phyloP scores from a whole-genome alignment of 1,140 invertebrate species.

The Formica exsecta region DNA sequence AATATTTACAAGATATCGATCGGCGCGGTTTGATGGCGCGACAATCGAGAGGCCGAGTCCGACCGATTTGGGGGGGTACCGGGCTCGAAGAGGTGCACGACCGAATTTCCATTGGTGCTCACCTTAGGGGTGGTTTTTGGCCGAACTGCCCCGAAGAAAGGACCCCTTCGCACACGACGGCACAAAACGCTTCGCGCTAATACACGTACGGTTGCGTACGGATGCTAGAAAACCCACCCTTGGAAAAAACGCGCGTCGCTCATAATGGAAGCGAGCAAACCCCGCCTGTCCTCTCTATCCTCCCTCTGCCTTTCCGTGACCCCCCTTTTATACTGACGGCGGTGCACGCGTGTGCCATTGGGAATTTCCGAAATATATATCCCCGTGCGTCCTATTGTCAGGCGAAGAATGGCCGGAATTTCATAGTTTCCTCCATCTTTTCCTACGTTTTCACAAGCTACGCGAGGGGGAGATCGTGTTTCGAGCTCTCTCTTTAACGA shows the following conservation, averaged over 20 bases:
- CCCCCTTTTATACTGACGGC: constrained; percentile 31
- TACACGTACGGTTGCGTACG: constrained; percentile 72
- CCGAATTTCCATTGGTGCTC: constrained; percentile 81
- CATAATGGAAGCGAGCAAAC: constrained; percentile 82
- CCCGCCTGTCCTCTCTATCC: constrained; percentile 4
- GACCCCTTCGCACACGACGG: constrained; percentile 70
- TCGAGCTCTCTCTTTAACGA: constrained; percentile 64
- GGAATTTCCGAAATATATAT: constrained; percentile 76
- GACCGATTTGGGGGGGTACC: constrained; percentile 42
- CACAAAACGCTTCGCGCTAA: constrained; percentile 77
- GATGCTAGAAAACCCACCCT: constrained; percentile 78
- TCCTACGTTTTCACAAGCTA: constrained; percentile 66
- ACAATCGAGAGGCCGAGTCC: constrained; percentile 40
- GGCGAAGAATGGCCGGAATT: constrained; percentile 80
- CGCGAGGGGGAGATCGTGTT: constrained; percentile 76
- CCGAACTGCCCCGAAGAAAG: constrained; percentile 82
- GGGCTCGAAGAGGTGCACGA: constrained; percentile 57
- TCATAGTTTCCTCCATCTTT: constrained; percentile 81
- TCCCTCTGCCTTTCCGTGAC: constrained; percentile 12
- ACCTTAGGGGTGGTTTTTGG: constrained; percentile 85
- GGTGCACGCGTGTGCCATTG: constrained; percentile 75
- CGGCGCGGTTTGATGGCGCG: constrained; percentile 66
- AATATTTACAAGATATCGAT: constrained; percentile 62
- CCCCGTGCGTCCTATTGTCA: constrained; percentile 80
- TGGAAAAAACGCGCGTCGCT: constrained; percentile 78